Evolutionary conservation across 2,797 vertebrate genomes (phyloP).

Genomic region (Mormyrus proboscirostris): DNA sequence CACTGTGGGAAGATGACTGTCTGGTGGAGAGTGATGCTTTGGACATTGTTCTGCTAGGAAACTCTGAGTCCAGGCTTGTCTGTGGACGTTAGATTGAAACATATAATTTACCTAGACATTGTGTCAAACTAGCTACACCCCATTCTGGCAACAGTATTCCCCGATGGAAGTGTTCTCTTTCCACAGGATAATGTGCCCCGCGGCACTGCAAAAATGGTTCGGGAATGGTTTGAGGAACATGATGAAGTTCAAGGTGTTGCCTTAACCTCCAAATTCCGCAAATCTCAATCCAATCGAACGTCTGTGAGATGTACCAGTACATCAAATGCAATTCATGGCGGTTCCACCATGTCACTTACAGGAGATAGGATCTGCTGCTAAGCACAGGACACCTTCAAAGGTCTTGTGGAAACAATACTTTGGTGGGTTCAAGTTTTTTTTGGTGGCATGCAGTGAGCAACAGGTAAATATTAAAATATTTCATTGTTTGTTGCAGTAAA

Average conservation of each 20-base stretch:
- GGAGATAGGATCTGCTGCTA: not conserved
- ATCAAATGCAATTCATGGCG: not conserved
- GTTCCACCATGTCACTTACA: not conserved
- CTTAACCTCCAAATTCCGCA: not conserved
- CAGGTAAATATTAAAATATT: not conserved
- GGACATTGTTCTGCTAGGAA: not conserved
- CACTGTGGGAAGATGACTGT: not conserved
- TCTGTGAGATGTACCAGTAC: not conserved
- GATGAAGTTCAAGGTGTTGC: not conserved
- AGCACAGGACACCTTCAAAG: not conserved
- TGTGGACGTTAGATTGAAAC: not conserved
- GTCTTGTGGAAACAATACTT: not conserved
- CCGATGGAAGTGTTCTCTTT: not conserved
- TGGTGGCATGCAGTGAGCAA: not conserved
- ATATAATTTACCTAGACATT: not conserved
- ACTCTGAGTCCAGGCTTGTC: not conserved
- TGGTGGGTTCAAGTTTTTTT: not conserved
- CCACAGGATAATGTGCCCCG: not conserved
- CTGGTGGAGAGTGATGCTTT: not conserved
- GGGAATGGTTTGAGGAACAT: not conserved
- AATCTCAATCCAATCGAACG: not conserved
- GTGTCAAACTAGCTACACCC: not conserved
- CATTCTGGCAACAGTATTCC: not conserved
- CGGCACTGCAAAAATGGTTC: not conserved
- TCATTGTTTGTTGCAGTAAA: not conserved